These are phyloP conservation scores for Vombatus ursinus DNA, from an alignment of 2,113 vertebrate species.

Conservation along the genomic window DNA sequence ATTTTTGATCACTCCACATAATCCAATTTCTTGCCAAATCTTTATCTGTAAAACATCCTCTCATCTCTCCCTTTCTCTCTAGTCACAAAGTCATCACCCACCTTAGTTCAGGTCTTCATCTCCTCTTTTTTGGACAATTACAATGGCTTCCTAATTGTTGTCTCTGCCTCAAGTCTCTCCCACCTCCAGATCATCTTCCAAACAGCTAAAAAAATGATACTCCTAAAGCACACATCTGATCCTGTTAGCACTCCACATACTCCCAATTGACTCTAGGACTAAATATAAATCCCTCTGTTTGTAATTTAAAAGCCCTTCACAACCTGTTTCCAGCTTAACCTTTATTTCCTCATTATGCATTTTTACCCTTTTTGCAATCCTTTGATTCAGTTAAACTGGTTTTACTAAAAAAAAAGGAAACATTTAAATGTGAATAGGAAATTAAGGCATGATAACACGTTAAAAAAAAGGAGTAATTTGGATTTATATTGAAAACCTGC, in stretches of 20 bases:
- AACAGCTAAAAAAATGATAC: too few relatives aligned
- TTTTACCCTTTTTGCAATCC: not conserved
- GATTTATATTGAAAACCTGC: not conserved
- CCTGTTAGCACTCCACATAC: too few relatives aligned
- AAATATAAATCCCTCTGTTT: too few relatives aligned
- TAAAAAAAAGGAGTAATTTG: not conserved
- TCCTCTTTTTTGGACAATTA: too few relatives aligned
- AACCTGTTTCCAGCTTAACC: too few relatives aligned
- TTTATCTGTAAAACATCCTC: not conserved
- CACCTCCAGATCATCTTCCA: too few relatives aligned
- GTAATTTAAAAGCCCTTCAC: too few relatives aligned
- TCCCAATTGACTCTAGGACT: too few relatives aligned
- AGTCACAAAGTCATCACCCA: not conserved
- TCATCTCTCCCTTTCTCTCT: not conserved
- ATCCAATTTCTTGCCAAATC: not conserved
- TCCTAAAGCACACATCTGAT: too few relatives aligned
- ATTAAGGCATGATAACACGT: not conserved
- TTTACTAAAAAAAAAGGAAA: not conserved
- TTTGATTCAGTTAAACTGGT: not conserved
- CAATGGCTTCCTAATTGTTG: too few relatives aligned
- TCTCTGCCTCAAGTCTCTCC: too few relatives aligned
- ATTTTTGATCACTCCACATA: not conserved
- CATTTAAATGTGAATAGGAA: not conserved
- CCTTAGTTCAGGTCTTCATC: not conserved
- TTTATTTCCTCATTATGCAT: too few relatives aligned